Base-by-base conservation (phyloP, 2,113 vertebrate species). In the Solenodon paradoxus region DNA sequence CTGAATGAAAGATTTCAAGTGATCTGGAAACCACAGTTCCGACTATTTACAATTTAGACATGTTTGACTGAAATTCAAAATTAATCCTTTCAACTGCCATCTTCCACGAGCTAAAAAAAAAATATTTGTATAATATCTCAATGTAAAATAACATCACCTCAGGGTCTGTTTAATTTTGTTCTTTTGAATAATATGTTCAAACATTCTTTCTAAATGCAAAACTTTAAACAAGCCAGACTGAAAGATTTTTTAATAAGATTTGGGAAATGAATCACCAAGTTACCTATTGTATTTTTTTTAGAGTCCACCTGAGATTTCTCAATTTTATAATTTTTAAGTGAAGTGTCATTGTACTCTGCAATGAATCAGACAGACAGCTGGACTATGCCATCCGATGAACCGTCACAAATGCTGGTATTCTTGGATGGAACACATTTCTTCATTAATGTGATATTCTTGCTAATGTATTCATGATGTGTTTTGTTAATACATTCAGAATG, bases 131-230 rank as follows among this genome's bases (percentile, higher is more conserved):
- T 92, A 96, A 88, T 95, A 94, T 85, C 72, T 92, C 88, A 53
- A 38, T 82, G 42, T 93, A 97, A 97, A 97, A 95, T 91, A 96
- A 88, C 8, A 26, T 96, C 61, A 94, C 78, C 85, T 83, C 7
- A 4, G 95, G 55, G 63, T 95, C 80, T 97, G 87, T 97, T 97
- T 92, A 97, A 96, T 97, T 97, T 97, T 84, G 30, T 83, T 92
- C 92, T 96, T 96, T 88, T 82, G 74, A 95, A 86, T 95, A 95
- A 90, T 94, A 79, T 82, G 61, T 93, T 96, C 96, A 95, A 96
- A 97, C 84, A 94, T 82, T 88, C 38, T 72, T 86, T 71, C 51
- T 95, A 90, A 96, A 95, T 86, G 72, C 72, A 88, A 45, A 96
- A 96, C 72, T 96, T 96, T 92, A 96, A 97, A 95, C 61, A 97